phyloP scores from a whole-genome alignment of 2,888 invertebrate genomes.

The Tipula unca region DNA sequence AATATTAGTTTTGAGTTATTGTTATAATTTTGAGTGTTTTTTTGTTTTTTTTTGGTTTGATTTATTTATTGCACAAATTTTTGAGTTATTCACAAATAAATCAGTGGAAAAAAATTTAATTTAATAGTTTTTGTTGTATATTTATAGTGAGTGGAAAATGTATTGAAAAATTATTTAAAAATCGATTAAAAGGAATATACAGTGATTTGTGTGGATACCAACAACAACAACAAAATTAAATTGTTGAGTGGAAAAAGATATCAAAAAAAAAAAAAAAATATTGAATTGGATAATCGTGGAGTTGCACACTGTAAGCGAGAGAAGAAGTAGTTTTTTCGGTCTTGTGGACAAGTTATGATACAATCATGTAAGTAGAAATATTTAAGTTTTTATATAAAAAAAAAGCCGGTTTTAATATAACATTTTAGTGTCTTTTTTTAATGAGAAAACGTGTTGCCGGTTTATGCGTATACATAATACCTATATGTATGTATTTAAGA shows the following conservation, averaged over 20 bases:
- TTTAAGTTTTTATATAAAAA: neutral
- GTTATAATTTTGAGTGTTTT: neutral
- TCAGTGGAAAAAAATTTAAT: neutral
- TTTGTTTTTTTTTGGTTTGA: neutral
- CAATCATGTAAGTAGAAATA: neutral
- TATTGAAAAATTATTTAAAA: neutral
- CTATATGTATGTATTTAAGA: neutral
- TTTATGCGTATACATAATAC: neutral
- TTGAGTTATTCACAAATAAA: neutral
- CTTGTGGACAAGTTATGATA: neutral
- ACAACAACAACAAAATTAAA: neutral
- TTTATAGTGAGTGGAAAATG: neutral
- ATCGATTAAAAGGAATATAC: neutral
- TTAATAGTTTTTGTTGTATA: neutral
- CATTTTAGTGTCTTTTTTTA: neutral
- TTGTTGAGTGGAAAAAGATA: neutral
- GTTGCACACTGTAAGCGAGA: neutral
- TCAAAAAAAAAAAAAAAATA: neutral
- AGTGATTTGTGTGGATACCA: neutral
- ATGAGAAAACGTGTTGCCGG: neutral
- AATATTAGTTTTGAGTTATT: neutral
- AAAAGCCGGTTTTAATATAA: neutral
- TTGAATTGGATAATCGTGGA: slow-evolving; percentile 3
- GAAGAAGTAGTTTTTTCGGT: neutral
- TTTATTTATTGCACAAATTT: neutral